phyloP scores from a whole-genome alignment of 2,888 invertebrate genomes.

The Hesperia comma region DNA sequence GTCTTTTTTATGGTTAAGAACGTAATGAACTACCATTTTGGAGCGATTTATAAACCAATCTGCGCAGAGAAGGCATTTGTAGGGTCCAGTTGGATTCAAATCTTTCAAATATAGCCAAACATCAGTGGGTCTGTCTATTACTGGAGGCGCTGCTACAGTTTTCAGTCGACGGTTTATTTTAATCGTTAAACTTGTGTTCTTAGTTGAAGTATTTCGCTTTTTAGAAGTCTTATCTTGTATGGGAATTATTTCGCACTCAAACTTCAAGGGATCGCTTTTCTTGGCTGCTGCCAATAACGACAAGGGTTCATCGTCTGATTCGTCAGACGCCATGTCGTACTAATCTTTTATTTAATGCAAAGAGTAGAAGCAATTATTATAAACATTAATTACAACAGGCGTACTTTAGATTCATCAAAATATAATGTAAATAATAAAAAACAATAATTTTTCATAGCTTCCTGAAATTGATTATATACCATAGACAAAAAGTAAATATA shows the following conservation, averaged over 20 bases:
- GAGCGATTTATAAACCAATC: constrained; percentile 78
- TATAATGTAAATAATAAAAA: background rate
- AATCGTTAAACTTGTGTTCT: constrained; percentile 46
- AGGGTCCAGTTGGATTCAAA: constrained; percentile 73
- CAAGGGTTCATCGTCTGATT: constrained; percentile 78
- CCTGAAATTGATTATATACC: background rate
- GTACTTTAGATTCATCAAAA: background rate
- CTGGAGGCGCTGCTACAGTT: constrained; percentile 45
- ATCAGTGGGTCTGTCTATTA: constrained; percentile 70
- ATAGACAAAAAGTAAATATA: background rate
- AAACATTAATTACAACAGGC: background rate
- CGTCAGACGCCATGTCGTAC: constrained; percentile 59
- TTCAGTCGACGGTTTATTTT: constrained; percentile 49
- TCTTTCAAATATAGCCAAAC: constrained; percentile 81
- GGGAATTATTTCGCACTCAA: constrained; percentile 38
- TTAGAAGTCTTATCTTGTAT: constrained; percentile 41
- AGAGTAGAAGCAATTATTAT: background rate
- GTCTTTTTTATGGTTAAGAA: constrained; percentile 80
- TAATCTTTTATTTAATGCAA: background rate
- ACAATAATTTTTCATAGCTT: background rate
- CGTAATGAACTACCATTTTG: constrained; percentile 76
- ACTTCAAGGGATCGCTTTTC: constrained; percentile 53
- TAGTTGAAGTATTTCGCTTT: constrained; percentile 50
- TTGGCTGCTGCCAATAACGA: constrained; percentile 69
- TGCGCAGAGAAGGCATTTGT: constrained; percentile 74